Evolutionary conservation across 2,888 invertebrate species (phyloP).

Genomic region (Listrodromus nycthemerus): DNA sequence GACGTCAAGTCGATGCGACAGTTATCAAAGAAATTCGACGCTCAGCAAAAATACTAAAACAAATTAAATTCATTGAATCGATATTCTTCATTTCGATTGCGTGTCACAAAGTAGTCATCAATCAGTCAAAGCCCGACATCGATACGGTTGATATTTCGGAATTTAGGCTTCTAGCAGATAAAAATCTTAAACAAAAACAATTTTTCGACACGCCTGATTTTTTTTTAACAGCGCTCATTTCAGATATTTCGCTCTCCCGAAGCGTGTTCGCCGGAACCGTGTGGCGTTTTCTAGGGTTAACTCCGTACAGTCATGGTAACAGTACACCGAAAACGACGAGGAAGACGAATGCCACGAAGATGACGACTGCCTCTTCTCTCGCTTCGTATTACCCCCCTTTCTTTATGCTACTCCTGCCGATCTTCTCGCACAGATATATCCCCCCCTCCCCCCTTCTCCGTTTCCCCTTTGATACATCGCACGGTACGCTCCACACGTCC

Average conservation of each 20-base stretch:
- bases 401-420: constrained; percentile 30
- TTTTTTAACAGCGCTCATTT: not conserved
- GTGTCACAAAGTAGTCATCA: not conserved
- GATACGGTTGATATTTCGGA: too few species aligned
- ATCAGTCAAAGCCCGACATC: not conserved
- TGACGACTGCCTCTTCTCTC: constrained; percentile 49
- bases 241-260: not conserved
- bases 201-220: not conserved
- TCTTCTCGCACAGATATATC: constrained; percentile 28
- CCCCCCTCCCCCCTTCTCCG: constrained; percentile 36
- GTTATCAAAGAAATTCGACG: too few species aligned
- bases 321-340: not conserved
- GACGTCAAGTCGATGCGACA: too few species aligned
- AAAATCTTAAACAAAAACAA: not conserved
- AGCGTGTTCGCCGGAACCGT: not conserved
- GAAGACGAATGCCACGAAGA: constrained; percentile 58
- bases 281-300: not conserved
- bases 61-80: not conserved
- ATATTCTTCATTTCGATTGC: not conserved
- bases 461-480: constrained; percentile 13
- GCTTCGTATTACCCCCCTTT: constrained; percentile 40
- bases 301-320: not conserved
- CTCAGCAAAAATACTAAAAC: too few species aligned
- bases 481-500: constrained; percentile 41
- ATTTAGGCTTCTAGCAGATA: not conserved